These are phyloP conservation scores for Pipistrellus pygmaeus DNA, from an alignment of 2,797 vertebrate genomes.

Conservation along the genomic window DNA sequence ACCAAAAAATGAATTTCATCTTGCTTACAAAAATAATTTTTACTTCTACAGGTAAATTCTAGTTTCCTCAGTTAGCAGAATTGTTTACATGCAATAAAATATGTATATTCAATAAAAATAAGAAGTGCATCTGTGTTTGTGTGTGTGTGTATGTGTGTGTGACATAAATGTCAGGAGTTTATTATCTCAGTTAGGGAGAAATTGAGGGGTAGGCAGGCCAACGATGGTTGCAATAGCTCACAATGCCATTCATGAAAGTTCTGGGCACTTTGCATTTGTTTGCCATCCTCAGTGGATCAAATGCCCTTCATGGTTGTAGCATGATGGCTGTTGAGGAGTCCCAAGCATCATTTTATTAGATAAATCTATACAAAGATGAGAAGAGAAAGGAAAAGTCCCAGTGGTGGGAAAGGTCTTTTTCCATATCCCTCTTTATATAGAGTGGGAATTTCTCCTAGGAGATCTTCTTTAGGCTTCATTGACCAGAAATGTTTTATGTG, in stretches of 20 bases:
- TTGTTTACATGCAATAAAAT: background rate
- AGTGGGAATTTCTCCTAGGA: background rate
- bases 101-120: background rate
- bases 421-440: background rate
- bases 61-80: background rate
- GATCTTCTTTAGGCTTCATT: background rate
- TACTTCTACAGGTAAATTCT: background rate
- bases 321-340: background rate
- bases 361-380: background rate
- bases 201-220: background rate
- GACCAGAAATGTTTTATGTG: background rate
- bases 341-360: background rate
- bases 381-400: background rate
- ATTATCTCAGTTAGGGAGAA: background rate
- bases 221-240: background rate
- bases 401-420: background rate
- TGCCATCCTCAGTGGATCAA: background rate
- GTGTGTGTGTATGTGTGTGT: background rate
- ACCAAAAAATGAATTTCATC: background rate
- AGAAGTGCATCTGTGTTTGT: background rate
- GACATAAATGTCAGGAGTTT: background rate
- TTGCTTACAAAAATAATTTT: slow-evolving; percentile 10
- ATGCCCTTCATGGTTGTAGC: background rate
- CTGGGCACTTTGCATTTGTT: background rate
- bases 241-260: background rate